A percentile compares a stretch with the other conserved stretches of the same genome.
These are phyloP conservation scores for Prinia subflava DNA, from an alignment of 2,113 vertebrate species.

Conservation along the genomic window DNA sequence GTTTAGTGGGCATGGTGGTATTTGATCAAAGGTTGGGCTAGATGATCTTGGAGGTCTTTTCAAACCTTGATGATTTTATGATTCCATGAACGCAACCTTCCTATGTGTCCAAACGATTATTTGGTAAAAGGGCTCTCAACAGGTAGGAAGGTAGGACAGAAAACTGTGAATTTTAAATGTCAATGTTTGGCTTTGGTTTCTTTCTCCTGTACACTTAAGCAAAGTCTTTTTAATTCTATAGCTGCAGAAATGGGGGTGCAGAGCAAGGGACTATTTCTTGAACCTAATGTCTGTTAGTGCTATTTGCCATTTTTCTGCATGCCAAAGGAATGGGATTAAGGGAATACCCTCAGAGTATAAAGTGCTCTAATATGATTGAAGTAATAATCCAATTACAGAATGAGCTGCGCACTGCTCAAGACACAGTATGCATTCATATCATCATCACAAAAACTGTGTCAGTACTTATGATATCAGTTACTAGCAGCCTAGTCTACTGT, in stretches of 20 bases:
- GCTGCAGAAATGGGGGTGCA: not conserved
- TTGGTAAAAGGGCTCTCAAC: not conserved
- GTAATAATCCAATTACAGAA: constrained; percentile 14
- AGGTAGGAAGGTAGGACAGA: not conserved
- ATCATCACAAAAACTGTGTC: not conserved
- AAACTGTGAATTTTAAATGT: not conserved
- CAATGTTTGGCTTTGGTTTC: not conserved
- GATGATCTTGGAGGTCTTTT: not conserved
- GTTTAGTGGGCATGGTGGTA: not conserved
- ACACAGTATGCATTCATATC: not conserved
- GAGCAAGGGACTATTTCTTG: not conserved
- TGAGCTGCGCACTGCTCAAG: not conserved
- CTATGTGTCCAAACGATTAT: not conserved
- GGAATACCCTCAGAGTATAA: not conserved
- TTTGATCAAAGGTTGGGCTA: not conserved
- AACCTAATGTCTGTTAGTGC: not conserved
- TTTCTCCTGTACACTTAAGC: not conserved
- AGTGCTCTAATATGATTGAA: not conserved
- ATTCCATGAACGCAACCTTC: not conserved
- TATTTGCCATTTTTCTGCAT: not conserved
- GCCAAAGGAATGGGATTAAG: not conserved
- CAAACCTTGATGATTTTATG: not conserved
- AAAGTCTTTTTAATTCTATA: not conserved
- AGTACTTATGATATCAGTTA: not conserved
- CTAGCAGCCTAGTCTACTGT: not conserved